A percentile compares a stretch with the other conserved stretches of the same genome.
These are phyloP conservation scores for Pandemis heparana DNA, from an alignment of 2,888 invertebrate species.

Conservation along the genomic window DNA sequence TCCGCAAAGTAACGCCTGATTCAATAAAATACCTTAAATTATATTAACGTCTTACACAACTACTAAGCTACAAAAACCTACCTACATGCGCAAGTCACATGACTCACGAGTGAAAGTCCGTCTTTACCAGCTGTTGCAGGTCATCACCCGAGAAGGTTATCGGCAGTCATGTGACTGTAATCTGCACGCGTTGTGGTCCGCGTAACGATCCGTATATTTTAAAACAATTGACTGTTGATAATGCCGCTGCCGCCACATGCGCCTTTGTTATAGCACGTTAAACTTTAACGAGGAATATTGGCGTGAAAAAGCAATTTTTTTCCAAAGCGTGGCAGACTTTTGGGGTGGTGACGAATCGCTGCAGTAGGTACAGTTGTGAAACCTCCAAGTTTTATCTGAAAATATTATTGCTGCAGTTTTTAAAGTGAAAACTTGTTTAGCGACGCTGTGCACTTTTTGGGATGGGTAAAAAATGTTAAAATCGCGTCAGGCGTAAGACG, in stretches of 20 bases:
- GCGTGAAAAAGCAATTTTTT: background rate
- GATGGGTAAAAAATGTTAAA: no score
- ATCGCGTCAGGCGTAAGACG: no score
- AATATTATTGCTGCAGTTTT: background rate
- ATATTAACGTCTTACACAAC: background rate
- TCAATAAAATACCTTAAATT: background rate
- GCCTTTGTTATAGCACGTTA: background rate
- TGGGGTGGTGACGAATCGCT: background rate
- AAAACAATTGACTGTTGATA: conserved; percentile 17
- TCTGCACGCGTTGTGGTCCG: conserved; percentile 5
- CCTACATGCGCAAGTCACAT: background rate
- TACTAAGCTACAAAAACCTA: background rate
- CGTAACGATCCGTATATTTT: conserved; percentile 10
- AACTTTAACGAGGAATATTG: background rate
- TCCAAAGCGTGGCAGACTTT: background rate
- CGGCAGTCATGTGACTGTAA: conserved; percentile 13
- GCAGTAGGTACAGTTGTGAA: background rate
- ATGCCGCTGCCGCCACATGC: background rate
- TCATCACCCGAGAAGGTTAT: conserved; percentile 8
- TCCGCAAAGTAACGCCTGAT: no score
- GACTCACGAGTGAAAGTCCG: background rate
- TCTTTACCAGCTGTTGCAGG: conserved; percentile 6
- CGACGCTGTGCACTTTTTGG: no score
- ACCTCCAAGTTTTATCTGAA: background rate
- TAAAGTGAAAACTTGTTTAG: no score